Percentiles rank a stretch among this genome's conserved stretches.
These are phyloP conservation scores for Fundulus diaphanus DNA, from an alignment of 2,797 vertebrate genomes.

Conservation along the genomic window DNA sequence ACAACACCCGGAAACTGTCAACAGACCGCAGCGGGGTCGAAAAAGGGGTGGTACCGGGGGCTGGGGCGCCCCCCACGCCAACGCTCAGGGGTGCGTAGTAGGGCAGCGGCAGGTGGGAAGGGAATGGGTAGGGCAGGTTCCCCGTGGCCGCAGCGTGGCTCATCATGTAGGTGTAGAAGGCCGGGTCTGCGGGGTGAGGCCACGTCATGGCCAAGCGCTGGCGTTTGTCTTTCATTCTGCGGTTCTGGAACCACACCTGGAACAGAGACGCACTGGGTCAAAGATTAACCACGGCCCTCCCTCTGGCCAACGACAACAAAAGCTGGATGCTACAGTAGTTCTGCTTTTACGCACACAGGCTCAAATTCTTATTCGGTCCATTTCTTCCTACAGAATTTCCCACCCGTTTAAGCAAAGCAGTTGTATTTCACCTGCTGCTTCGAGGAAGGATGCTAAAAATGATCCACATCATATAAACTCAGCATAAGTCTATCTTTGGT, in stretches of 20 bases:
- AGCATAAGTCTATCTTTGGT: background rate
- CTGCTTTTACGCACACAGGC: constrained; percentile 32
- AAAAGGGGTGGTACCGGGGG: constrained; percentile 87
- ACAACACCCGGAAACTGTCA: constrained; percentile 95
- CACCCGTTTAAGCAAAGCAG: background rate
- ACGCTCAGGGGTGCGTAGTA: constrained; percentile 95
- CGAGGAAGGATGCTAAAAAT: background rate
- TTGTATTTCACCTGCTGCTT: background rate
- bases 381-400: background rate
- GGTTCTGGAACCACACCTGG: constrained; percentile 99
- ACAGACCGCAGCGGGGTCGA: constrained; percentile 91
- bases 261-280: constrained; percentile 60
- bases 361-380: background rate
- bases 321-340: constrained; percentile 2
- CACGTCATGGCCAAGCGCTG: constrained; percentile 98
- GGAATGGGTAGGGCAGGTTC: constrained; percentile 95
- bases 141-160: constrained; percentile 97
- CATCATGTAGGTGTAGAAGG: constrained; percentile 99
- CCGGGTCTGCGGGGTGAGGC: constrained; percentile 97
- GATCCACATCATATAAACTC: background rate
- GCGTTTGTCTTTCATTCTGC: constrained; percentile 98
- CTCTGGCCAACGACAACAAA: constrained; percentile 14
- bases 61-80: constrained; percentile 85
- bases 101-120: constrained; percentile 94
- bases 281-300: constrained; percentile 60